A percentile compares a stretch with the other conserved stretches of the same genome.
These are phyloP conservation scores for Macropus fuliginosus DNA, from an alignment of 2,797 vertebrate genomes.

Conservation along the genomic window DNA sequence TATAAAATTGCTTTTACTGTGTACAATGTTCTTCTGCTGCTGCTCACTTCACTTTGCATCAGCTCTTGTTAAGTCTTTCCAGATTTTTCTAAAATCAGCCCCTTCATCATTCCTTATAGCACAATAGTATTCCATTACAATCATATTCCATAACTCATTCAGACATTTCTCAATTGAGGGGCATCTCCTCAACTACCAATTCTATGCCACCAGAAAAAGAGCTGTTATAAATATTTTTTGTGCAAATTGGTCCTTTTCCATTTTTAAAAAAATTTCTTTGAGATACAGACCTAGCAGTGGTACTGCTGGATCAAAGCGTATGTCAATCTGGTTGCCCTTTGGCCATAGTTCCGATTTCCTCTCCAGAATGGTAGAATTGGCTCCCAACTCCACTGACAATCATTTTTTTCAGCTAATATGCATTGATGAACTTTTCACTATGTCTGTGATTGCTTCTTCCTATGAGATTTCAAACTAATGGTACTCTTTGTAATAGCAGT, in stretches of 20 bases:
- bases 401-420: not conserved
- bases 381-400: not conserved
- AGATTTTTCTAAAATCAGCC: not conserved
- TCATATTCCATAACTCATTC: not conserved
- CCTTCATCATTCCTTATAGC: not conserved
- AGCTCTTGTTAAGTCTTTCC: not conserved
- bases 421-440: not conserved
- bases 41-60: not conserved
- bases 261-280: not conserved
- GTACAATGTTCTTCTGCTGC: not conserved
- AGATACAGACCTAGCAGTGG: not conserved
- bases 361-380: not conserved
- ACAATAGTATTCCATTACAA: not conserved
- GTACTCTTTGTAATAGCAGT: not conserved
- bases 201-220: not conserved
- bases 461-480: not conserved
- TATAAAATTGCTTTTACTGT: not conserved
- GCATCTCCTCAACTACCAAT: not conserved
- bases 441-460: not conserved
- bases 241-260: not conserved
- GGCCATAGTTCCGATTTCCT: not conserved
- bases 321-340: not conserved
- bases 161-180: not conserved
- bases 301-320: not conserved
- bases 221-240: not conserved